phyloP scores from a whole-genome alignment of 2,113 vertebrate genomes.

The Phalacrocorax aristotelis region DNA sequence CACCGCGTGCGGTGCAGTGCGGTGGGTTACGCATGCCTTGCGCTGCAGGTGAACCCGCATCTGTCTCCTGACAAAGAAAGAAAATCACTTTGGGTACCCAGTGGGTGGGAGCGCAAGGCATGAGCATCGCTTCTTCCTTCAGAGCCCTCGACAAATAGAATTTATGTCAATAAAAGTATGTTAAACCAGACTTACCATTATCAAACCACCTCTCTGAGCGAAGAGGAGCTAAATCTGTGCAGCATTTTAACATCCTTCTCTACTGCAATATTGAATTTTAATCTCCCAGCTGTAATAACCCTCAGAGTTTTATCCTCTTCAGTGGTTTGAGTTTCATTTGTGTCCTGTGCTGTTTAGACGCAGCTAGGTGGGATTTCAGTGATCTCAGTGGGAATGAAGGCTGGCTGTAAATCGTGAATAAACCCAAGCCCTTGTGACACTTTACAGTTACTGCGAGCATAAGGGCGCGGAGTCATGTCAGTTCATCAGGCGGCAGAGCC shows the following conservation, averaged over 20 bases:
- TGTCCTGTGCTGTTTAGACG: not conserved
- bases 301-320: not conserved
- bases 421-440: not conserved
- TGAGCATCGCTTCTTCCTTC: not conserved
- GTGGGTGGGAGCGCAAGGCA: not conserved
- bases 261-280: constrained; percentile 8
- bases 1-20: fast-evolving
- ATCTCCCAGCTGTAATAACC: not conserved
- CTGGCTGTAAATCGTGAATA: not conserved
- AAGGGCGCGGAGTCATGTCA: fast-evolving
- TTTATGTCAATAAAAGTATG: not conserved
- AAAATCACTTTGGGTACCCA: not conserved
- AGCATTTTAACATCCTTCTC: not conserved
- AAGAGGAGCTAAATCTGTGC: not conserved
- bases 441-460: fast-evolving
- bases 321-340: not conserved
- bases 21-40: fast-evolving
- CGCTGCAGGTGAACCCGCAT: not conserved
- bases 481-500: not conserved
- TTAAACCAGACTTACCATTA: not conserved
- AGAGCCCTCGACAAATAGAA: not conserved
- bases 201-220: not conserved
- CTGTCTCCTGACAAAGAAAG: not conserved
- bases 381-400: not conserved
- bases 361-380: not conserved